Conservation (phyloP, 2,888 invertebrate species). For the Agrotis segetum region DNA sequence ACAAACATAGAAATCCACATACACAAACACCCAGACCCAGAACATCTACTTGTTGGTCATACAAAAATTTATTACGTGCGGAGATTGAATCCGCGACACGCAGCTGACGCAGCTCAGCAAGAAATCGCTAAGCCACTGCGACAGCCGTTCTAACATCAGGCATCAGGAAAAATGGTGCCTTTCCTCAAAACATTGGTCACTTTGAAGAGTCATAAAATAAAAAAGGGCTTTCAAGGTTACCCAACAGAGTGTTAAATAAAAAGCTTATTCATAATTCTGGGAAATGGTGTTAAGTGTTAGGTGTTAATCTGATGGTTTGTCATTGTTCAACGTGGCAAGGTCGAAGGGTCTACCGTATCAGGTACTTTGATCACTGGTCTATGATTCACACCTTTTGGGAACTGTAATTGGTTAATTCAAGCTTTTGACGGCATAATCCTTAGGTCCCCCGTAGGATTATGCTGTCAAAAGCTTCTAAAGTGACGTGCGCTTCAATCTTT, state of each 20-base stretch:
- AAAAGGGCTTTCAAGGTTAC: neutral
- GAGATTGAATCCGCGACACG: too few relatives aligned
- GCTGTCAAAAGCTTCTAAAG: too few relatives aligned
- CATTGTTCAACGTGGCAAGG: slow-evolving; percentile 27
- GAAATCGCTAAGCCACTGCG: neutral
- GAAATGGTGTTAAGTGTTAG: slow-evolving; percentile 19
- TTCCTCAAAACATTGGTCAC: neutral
- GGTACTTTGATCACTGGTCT: neutral
- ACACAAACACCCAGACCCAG: too few relatives aligned
- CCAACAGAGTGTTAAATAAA: neutral
- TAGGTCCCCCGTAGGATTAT: neutral
- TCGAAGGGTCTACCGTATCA: slow-evolving; percentile 21
- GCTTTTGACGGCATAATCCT: neutral
- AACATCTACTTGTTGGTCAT: too few relatives aligned
- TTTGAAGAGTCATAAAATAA: neutral
- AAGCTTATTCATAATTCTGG: slow-evolving; percentile 24
- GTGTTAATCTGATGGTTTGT: slow-evolving; percentile 21
- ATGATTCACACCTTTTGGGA: slow-evolving; percentile 26
- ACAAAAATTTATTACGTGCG: too few relatives aligned
- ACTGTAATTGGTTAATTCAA: slow-evolving; percentile 9
- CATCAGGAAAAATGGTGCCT: too few relatives aligned
- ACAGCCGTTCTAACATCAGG: neutral
- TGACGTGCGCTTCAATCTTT: too few relatives aligned
- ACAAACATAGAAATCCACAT: too few relatives aligned
- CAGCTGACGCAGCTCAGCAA: too few relatives aligned